Percentiles rank a stretch among this genome's conserved stretches.
Conservation (phyloP, 2,113 vertebrate genomes). For the Pandion haliaetus region DNA sequence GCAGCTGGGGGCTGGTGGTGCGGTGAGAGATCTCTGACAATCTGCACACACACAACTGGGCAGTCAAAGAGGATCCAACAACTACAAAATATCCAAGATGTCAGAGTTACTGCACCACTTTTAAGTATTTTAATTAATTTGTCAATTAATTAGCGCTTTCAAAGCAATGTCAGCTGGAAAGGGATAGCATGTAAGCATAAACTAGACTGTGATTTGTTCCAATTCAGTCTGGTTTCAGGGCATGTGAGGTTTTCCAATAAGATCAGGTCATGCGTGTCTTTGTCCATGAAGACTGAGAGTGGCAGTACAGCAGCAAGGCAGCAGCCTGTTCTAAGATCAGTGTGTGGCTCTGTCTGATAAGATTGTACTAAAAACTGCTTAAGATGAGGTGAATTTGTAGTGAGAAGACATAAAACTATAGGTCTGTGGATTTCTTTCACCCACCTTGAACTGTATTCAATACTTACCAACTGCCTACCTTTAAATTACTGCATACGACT, state of each 20-base stretch:
- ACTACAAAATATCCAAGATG: neutral
- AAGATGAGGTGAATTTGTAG: neutral
- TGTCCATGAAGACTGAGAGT: neutral
- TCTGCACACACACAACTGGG: neutral
- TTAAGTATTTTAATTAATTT: conserved; percentile 22
- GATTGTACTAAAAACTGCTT: neutral
- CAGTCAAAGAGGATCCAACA: neutral
- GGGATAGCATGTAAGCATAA: neutral
- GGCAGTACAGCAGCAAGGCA: neutral
- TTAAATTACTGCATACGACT: neutral
- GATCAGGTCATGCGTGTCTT: neutral
- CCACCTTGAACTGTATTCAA: neutral
- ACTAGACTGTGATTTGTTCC: conserved; percentile 2
- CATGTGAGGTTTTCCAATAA: conserved; percentile 29
- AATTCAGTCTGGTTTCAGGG: conserved; percentile 8
- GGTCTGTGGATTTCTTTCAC: neutral
- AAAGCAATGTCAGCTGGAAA: conserved; percentile 11
- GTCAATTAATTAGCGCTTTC: neutral
- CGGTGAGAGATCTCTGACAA: neutral
- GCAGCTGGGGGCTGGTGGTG: neutral
- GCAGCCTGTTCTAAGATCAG: conserved; percentile 8
- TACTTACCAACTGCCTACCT: neutral
- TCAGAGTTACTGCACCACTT: neutral
- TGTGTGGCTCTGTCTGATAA: neutral
- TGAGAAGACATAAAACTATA: neutral